phyloP scores from a whole-genome alignment of 1,140 invertebrate species.

The Cydia fagiglandana region DNA sequence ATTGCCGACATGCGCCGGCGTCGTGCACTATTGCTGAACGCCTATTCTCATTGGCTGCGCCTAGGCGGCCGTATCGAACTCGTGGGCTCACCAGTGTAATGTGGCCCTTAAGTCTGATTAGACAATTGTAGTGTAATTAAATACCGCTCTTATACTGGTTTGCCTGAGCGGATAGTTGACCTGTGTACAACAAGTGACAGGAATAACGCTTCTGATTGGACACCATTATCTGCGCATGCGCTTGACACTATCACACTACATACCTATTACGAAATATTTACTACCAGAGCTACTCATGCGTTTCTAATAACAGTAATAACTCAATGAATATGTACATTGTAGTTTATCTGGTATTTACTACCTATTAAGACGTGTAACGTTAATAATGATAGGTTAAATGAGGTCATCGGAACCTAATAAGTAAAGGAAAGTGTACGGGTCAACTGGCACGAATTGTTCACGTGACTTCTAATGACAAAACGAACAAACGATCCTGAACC shows the following conservation, averaged over 20 bases:
- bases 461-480: background rate
- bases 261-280: conserved; percentile 25
- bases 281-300: conserved; percentile 15
- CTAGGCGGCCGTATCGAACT: background rate
- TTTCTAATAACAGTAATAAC: conserved; percentile 5
- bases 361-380: background rate
- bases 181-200: background rate
- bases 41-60: background rate
- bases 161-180: background rate
- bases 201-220: conserved; percentile 1
- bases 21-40: conserved; percentile 8
- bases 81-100: background rate
- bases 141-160: background rate
- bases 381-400: background rate
- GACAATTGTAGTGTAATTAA: background rate
- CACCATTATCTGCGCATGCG: background rate
- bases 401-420: background rate
- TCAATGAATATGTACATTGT: background rate
- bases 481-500: background rate
- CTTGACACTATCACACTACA: background rate
- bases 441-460: background rate
- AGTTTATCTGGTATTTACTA: conserved; percentile 3
- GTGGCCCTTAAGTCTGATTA: no score
- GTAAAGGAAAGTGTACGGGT: background rate
- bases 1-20: background rate